Base-by-base conservation (phyloP, 2,113 vertebrate species). In the Sylvicapra grimmia region DNA sequence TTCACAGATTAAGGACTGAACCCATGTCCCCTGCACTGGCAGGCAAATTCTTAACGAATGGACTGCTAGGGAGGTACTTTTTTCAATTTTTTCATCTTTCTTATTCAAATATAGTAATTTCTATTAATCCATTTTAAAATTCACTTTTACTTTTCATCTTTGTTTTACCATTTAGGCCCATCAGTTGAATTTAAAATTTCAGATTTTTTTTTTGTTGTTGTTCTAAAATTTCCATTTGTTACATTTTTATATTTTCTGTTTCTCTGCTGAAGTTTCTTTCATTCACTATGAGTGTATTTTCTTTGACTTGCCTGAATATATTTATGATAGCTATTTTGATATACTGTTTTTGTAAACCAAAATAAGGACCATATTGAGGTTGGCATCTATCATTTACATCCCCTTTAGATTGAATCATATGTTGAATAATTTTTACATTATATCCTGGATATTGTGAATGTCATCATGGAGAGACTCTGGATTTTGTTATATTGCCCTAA, bases 401-500 rank as follows among this genome's bases (percentile, higher is more conserved):
- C 10, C 40, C 31, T 59, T 94, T 23, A 89, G 53, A 89, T 7
- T 75, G n/a, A 49, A 5, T 54, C 51, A 1, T 54, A 12, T 94
- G 51, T 54, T 63, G 54, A 86, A 1, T 19, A 44, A 29, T 82
- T 92, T 96, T 86, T 82, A 61, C 6, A 44, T 89, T 86, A 16
- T 86, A 56, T 96, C 61, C 33, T 92, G 68, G 44, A 53, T 63
- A 51, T 27, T 86, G 27, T 56, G 59, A 61, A 72, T 84, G 53
- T 72, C 63, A 31, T 89, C 82, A 93, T 77, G 40, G 58, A 63
- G 59, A 21, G 29, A 86, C 29, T 95, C 61, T 96, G 86, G 54
- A 58, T 97, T 97, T 94, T 89, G 40, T 88, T 96, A 25, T 90
- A 83, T 90, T 89, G 49, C 49, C 89, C 63, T 89, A 83, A 63